Base-by-base conservation (phyloP, 2,797 vertebrate genomes). In the Trachops cirrhosus region DNA sequence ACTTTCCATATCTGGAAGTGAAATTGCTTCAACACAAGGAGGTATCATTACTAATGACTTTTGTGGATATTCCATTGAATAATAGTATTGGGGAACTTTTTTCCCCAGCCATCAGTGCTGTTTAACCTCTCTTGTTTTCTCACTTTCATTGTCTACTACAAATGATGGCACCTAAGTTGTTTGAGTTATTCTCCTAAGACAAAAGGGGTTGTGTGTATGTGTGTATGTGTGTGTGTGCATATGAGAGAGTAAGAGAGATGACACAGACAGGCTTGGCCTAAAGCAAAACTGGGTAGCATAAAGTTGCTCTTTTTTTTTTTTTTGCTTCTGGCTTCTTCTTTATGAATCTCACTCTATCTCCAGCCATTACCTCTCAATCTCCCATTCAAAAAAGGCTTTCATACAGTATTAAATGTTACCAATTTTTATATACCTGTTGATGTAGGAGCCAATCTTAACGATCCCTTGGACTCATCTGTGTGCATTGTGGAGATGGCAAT, bases 401-500 rank as follows among this genome's bases (percentile, higher is more conserved):
- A 1, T 71, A 67, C 34, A 79, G 2, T 77, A 67, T 89, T 75
- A 80, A 78, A 16, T 74, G 10, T 84, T 67, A 75, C 8, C 16
- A 68, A 8, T 75, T 94, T 86, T 98, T 96, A 98, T 91, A 95
- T 90, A 74, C 96, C 95, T 57, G 59, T 54, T 77, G 94, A 95
- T 54, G 71, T 67, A 26, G 93, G 97, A 75, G 94, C 97, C 85
- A 95, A 52, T 97, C 95, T 98, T 94, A 98, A 94, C 48, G 98
- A 98, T 48, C 93, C 97, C 41, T 97, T 98, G 9, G 98, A 98
- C 39, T 97, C 96, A 64, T 98, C 98, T 0, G 96, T 98, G n/a
- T 98, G 98, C 67, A 97, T 75, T 34, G 98, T 97, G 29, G 98
- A 98, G 87, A 98, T 97, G 74, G 98, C 98, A 37, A 97, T 98